phyloP scores from a whole-genome alignment of 2,888 invertebrate genomes.

The Drosophila leonis region DNA sequence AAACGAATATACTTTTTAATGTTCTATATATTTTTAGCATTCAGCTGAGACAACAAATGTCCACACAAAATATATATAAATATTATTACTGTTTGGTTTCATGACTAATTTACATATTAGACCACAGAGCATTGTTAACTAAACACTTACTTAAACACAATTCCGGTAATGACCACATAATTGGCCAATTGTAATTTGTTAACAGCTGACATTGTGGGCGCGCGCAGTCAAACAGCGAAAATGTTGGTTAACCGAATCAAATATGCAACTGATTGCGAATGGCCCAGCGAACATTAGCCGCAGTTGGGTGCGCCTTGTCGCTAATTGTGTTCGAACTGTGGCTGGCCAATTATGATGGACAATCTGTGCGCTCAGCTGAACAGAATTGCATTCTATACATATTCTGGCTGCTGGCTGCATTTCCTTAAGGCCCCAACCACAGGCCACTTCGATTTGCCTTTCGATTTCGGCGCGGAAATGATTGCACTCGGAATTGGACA shows the following conservation, averaged over 20 bases:
- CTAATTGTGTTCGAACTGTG: not conserved
- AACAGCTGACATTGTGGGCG: not conserved
- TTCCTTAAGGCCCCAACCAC: conserved; percentile 31
- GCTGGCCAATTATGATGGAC: conserved; percentile 8
- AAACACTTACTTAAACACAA: not conserved
- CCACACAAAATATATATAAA: not conserved
- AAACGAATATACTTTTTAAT: too few relatives aligned
- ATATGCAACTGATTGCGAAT: conserved; percentile 17
- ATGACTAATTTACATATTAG: not conserved
- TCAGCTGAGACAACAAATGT: too few relatives aligned
- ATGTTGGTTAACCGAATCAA: conserved; percentile 16
- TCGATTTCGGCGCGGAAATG: conserved; percentile 42
- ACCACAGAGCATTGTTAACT: not conserved
- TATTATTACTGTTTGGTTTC: not conserved
- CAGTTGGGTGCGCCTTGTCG: conserved; percentile 7
- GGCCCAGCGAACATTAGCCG: conserved; percentile 3
- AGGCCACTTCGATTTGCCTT: conserved; percentile 23
- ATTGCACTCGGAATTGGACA: not conserved
- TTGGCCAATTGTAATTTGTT: conserved; percentile 2
- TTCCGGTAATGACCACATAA: not conserved
- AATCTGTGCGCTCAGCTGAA: not conserved
- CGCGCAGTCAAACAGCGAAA: not conserved
- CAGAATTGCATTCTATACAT: not conserved
- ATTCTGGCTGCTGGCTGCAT: not conserved
- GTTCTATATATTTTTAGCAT: too few relatives aligned